A percentile compares a stretch with the other conserved stretches of the same genome.
Conservation (phyloP, 1,140 invertebrate species). For the Lasioglossum baleicum region DNA sequence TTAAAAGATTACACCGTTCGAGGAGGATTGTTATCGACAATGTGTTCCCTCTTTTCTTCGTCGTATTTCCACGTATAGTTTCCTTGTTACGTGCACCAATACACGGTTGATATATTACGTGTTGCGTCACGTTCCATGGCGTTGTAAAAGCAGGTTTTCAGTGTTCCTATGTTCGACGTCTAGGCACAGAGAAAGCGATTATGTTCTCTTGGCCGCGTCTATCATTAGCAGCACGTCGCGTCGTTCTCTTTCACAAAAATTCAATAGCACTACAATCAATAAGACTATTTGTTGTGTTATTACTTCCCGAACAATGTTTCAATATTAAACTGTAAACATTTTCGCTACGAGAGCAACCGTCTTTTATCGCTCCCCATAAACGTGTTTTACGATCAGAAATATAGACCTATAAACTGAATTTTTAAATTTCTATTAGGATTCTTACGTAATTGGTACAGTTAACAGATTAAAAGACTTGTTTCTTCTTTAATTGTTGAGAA, state of each 20-base stretch:
- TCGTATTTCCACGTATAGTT: background rate
- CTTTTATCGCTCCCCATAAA: too few species aligned
- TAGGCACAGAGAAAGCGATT: background rate
- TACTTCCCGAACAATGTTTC: background rate
- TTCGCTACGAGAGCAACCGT: too few species aligned
- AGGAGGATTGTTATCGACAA: background rate
- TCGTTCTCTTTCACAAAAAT: background rate
- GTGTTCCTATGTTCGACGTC: background rate
- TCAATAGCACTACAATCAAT: background rate
- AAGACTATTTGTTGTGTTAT: background rate
- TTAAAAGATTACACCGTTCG: background rate
- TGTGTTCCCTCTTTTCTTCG: background rate
- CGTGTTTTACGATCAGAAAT: too few species aligned
- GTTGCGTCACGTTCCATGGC: background rate
- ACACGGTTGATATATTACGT: background rate
- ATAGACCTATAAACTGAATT: too few species aligned
- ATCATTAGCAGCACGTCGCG: background rate
- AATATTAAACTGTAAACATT: background rate
- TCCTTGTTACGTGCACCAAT: background rate
- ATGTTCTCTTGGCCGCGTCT: background rate
- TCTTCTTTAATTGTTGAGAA: too few species aligned
- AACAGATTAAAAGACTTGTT: too few species aligned
- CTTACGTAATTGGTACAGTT: too few species aligned
- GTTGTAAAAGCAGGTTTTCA: constrained; percentile 3
- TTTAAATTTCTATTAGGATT: too few species aligned